These are phyloP conservation scores for Cygnus olor DNA, from an alignment of 2,797 vertebrate species.

Conservation along the genomic window DNA sequence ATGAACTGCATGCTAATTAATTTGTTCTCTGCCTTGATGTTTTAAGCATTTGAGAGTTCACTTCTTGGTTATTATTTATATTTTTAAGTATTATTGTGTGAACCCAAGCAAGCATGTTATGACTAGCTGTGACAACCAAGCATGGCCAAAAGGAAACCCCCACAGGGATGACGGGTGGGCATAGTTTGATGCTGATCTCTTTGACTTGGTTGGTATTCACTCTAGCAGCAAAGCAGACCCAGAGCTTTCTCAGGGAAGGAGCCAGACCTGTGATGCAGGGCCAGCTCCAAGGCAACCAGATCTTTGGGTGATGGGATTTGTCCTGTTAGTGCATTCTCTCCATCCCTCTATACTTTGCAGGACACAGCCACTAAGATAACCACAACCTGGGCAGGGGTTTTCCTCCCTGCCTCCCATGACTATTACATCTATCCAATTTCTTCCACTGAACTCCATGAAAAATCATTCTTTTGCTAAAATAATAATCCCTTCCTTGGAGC, in stretches of 20 bases:
- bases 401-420: accelerated
- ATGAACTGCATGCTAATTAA: slow-evolving; percentile 59
- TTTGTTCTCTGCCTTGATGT: background rate
- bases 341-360: background rate
- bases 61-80: background rate
- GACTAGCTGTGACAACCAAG: background rate
- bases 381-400: background rate
- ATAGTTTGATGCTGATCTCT: background rate
- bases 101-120: accelerated
- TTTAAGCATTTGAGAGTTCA: background rate
- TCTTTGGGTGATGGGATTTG: background rate
- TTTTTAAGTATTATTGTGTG: background rate
- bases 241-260: background rate
- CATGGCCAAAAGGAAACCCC: background rate
- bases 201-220: background rate
- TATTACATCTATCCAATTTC: background rate
- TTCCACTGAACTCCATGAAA: background rate
- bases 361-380: background rate
- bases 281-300: background rate
- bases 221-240: background rate
- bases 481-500: background rate
- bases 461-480: background rate
- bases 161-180: background rate
- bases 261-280: background rate
- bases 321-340: accelerated